Evolutionary conservation across 2,797 vertebrate genomes (phyloP).

Genomic region (Dryobates pubescens): DNA sequence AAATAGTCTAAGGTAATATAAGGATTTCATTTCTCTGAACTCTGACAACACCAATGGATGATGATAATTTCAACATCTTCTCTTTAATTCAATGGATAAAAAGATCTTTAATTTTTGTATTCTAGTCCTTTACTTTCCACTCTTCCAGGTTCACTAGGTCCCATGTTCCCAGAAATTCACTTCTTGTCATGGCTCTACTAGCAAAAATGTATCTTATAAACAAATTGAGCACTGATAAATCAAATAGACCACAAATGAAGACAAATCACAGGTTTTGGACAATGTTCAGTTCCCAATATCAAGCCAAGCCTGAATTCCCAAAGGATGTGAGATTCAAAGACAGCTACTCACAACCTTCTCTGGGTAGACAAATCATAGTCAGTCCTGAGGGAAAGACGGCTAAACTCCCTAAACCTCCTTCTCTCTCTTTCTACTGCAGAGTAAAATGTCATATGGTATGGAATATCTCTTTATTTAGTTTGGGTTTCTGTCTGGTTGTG

Average conservation of each 20-base stretch:
- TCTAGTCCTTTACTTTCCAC: background rate
- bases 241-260: background rate
- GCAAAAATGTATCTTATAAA: background rate
- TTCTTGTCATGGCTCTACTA: background rate
- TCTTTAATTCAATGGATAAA: background rate
- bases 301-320: background rate
- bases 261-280: background rate
- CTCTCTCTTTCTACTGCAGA: background rate
- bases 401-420: accelerated
- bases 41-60: background rate
- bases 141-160: background rate
- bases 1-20: background rate
- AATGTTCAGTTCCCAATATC: background rate
- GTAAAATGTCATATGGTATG: background rate
- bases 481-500: background rate
- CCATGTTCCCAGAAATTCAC: background rate
- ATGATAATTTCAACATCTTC: background rate
- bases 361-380: background rate
- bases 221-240: background rate
- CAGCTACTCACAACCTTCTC: background rate
- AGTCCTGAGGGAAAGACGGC: background rate
- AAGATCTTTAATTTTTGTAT: background rate
- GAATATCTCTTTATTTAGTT: background rate
- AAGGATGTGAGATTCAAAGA: background rate
- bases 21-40: background rate